Percentiles rank a stretch among this genome's conserved stretches.
Conservation (phyloP, 2,113 vertebrate genomes). For the Menidia beryllina region DNA sequence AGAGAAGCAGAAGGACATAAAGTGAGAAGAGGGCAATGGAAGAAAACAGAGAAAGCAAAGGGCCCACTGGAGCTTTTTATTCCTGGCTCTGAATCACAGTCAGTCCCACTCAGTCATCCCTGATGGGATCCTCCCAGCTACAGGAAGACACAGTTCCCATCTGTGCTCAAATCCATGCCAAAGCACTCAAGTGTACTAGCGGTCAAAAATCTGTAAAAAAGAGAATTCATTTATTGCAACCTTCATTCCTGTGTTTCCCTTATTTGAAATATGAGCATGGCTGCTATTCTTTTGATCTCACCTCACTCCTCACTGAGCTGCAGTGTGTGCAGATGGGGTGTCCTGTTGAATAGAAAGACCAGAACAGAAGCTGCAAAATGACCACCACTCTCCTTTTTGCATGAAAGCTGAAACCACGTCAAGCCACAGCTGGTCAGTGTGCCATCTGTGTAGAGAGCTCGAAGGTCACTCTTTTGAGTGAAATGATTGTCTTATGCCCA, state of each 20-base stretch:
- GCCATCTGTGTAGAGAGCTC: conserved; percentile 42
- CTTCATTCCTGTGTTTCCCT: conserved; percentile 24
- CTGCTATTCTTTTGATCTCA: conserved; percentile 18
- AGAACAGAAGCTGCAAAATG: conserved; percentile 14
- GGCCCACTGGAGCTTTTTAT: conserved; percentile 35
- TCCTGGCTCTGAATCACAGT: conserved; percentile 48
- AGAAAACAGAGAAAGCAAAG: conserved; percentile 6
- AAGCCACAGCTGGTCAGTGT: conserved; percentile 18
- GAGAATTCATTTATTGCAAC: conserved; percentile 54
- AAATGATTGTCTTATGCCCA: not conserved
- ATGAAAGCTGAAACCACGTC: conserved; percentile 30
- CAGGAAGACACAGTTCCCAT: conserved; percentile 68
- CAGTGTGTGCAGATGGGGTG: not conserved
- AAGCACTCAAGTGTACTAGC: conserved; percentile 37
- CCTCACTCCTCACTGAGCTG: conserved; percentile 7
- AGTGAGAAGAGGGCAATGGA: not conserved
- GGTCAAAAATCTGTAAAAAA: conserved; percentile 49
- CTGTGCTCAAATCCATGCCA: conserved; percentile 65
- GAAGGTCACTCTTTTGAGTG: conserved; percentile 61
- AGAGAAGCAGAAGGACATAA: not conserved
- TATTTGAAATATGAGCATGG: conserved; percentile 3
- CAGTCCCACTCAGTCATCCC: conserved; percentile 45
- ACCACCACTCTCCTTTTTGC: conserved; percentile 16
- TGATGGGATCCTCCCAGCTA: conserved; percentile 53
- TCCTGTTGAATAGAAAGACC: conserved; percentile 7